Evolutionary conservation across 2,888 invertebrate genomes (phyloP), one percentile per base, ranked within the genome.

Genomic region (Drosophila testacea): DNA sequence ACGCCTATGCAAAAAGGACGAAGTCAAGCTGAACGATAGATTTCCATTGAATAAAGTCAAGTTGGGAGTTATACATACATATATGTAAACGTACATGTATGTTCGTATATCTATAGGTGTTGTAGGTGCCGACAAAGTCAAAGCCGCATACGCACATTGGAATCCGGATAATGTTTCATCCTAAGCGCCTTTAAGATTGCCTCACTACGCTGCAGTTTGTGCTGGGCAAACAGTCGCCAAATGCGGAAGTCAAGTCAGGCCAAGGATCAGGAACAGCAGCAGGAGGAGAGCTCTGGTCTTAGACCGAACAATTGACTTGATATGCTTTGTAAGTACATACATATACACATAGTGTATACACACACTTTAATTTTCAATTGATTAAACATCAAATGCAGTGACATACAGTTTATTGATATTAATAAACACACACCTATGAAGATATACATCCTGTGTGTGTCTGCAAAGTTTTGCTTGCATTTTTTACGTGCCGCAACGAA

Each of bases 141-240:
- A 79, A 76, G 79, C 72, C 73, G 73, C 82, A 82, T 82, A 84
- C 87, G 87, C 82, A 84, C 87, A 79, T 88, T 83, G 82, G 79
- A 89, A 85, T 88, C 86, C 88, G 76, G 79, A 81, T 87, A 89
- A 89, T 89, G 83, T 88, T 85, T 83, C 74, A 70, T 73, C 69
- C 62, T 57, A 57, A 74, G 77, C 79, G 68, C 77, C 83, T 82
- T 82, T 16, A 83, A 68, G 81, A 75, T 69, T 80, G 73, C 73
- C 77, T 69, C 69, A 71, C 68, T 60, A 63, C 55, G 66, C 75
- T 83, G 77, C 77, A 76, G 85, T 75, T 83, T 74, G 73, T 63
- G 54, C 71, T 77, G 63, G 59, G 83, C 79, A 83, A 83, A 83
- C 86, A 86, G 66, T 66, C 60, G 64, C 32, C 69, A 65, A 57